These are phyloP conservation scores for Piezodorus guildinii DNA, from an alignment of 1,140 invertebrate species.

Conservation along the genomic window DNA sequence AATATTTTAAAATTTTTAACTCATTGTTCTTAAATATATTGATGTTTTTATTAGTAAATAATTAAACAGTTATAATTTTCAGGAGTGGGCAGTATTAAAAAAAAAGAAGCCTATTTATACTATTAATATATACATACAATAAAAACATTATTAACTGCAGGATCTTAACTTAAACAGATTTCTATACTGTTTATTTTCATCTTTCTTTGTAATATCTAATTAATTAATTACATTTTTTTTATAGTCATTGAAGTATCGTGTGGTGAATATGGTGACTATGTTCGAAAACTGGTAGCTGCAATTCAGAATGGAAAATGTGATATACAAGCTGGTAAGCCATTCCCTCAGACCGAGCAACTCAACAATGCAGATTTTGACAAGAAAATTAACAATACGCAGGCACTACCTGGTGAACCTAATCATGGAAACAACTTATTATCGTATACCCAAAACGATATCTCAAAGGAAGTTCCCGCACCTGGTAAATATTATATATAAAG, in stretches of 20 bases:
- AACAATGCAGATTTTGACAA: constrained; percentile 42
- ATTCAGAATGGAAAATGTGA: constrained; percentile 71
- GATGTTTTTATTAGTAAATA: no score
- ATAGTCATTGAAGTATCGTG: constrained; percentile 85
- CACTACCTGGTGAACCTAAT: constrained; percentile 7
- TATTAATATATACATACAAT: no score
- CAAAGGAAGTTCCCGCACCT: constrained; percentile 39
- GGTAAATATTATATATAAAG: background rate
- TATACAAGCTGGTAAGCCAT: constrained; percentile 50
- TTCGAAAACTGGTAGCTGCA: constrained; percentile 66
- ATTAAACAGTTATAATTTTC: no score
- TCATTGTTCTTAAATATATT: no score
- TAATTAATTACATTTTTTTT: constrained; percentile 20
- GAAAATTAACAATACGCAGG: constrained; percentile 31
- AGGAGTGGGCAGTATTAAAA: no score
- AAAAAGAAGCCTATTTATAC: no score
- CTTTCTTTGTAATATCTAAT: no score
- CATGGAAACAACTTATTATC: constrained; percentile 34
- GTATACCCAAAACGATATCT: constrained; percentile 54
- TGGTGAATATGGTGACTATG: constrained; percentile 88
- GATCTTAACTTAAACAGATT: no score
- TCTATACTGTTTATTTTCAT: no score
- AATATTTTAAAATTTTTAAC: no score
- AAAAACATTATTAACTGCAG: no score
- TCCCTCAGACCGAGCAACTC: constrained; percentile 47